Percentiles rank a stretch among this genome's conserved stretches.
Conservation (phyloP, 2,797 vertebrate species). For the Neopelma chrysocephalum region DNA sequence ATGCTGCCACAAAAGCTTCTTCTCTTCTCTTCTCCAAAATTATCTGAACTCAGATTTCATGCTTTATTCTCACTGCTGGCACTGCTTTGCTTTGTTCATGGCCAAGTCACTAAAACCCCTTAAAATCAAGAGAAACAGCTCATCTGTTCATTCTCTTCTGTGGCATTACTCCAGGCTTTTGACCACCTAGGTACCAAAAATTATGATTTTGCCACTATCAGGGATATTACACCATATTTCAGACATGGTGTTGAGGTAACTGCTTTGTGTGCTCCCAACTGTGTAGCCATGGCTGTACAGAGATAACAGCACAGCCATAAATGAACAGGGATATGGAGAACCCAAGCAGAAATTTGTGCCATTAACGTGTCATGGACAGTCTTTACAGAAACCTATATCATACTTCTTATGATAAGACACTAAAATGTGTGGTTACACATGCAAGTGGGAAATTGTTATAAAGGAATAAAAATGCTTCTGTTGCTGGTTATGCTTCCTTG, state of each 20-base stretch:
- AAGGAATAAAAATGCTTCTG: not conserved
- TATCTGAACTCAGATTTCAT: not conserved
- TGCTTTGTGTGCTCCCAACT: not conserved
- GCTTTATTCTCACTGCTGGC: not conserved
- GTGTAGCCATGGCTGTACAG: not conserved
- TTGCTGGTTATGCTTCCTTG: not conserved
- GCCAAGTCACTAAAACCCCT: not conserved
- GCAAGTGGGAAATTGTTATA: not conserved
- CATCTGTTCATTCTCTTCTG: not conserved
- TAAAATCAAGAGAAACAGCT: not conserved
- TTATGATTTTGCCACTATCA: not conserved
- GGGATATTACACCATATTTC: not conserved
- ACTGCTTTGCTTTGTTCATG: not conserved
- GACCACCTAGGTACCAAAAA: not conserved
- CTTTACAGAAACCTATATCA: not conserved
- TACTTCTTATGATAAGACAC: not conserved
- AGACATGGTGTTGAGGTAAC: not conserved
- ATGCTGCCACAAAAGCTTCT: not conserved
- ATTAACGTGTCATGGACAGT: not conserved
- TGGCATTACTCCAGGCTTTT: not conserved
- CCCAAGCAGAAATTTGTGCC: not conserved
- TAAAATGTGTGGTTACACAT: not conserved
- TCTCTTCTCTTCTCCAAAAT: not conserved
- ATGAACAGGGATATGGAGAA: not conserved
- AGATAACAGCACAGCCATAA: not conserved